These are phyloP conservation scores for Drosophila nikananu DNA, from an alignment of 1,140 invertebrate genomes.

Conservation along the genomic window DNA sequence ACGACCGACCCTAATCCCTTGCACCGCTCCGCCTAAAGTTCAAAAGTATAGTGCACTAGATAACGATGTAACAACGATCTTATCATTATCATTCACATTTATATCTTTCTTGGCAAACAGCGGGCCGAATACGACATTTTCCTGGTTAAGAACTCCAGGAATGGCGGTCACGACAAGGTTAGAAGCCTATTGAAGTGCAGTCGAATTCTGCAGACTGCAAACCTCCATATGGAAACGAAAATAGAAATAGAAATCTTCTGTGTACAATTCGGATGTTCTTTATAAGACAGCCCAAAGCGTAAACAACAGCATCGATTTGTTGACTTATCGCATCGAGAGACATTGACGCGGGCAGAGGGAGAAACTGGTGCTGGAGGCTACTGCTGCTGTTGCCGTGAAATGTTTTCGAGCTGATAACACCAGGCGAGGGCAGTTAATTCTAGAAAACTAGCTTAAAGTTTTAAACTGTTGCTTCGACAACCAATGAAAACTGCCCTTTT, in stretches of 20 bases:
- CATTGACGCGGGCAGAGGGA: constrained; percentile 14
- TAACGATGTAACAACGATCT: constrained; percentile 36
- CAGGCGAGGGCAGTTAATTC: constrained; percentile 50
- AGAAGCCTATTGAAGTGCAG: constrained; percentile 17
- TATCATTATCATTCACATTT: constrained; percentile 44
- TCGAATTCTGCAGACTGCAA: constrained; percentile 10
- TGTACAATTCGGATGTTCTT: constrained; percentile 56
- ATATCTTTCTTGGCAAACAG: constrained; percentile 20
- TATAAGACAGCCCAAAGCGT: constrained; percentile 25
- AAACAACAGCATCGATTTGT: constrained; percentile 57
- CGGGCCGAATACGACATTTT: constrained; percentile 24
- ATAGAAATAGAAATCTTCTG: constrained; percentile 50
- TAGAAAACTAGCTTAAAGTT: constrained; percentile 51
- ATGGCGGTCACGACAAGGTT: constrained; percentile 60
- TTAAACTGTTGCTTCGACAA: neutral
- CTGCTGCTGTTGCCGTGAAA: constrained; percentile 25
- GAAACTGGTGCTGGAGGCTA: constrained; percentile 5
- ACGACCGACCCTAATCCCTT: constrained; percentile 45
- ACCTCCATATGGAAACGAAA: constrained; percentile 29
- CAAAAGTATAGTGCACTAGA: constrained; percentile 61
- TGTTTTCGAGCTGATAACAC: constrained; percentile 64
- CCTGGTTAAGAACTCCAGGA: constrained; percentile 18
- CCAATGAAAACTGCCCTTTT: neutral
- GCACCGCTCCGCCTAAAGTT: constrained; percentile 44
- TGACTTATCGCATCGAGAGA: constrained; percentile 59